phyloP scores from a whole-genome alignment of 2,888 invertebrate species.

The Tenthredo notha region DNA sequence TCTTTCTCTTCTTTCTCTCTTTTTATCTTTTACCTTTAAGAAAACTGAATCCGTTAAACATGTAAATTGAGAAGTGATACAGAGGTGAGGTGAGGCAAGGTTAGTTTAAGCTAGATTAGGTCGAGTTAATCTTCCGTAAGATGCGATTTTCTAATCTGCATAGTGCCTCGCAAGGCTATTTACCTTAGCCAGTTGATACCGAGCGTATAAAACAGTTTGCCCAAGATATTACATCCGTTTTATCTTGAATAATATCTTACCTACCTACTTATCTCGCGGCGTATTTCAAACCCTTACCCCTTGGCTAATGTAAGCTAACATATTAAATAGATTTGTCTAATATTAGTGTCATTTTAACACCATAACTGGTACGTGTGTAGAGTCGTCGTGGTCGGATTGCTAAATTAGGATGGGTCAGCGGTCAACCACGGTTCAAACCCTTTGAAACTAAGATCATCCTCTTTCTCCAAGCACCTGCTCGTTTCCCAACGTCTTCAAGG shows the following conservation, averaged over 20 bases:
- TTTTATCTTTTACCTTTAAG: neutral
- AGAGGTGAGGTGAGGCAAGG: slow-evolving; percentile 48
- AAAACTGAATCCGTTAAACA: neutral
- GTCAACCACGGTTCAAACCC: slow-evolving; percentile 1
- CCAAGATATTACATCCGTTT: slow-evolving; percentile 66
- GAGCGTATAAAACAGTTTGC: slow-evolving; percentile 67
- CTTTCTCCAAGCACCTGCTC: slow-evolving; percentile 21
- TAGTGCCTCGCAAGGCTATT: slow-evolving; percentile 71
- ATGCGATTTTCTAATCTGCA: slow-evolving; percentile 74
- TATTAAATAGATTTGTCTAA: neutral
- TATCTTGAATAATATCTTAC: slow-evolving; percentile 42
- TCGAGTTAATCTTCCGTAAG: slow-evolving; percentile 71
- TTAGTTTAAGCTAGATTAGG: slow-evolving; percentile 55
- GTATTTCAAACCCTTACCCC: neutral
- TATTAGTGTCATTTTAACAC: neutral
- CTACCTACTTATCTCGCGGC: neutral
- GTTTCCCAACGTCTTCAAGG: slow-evolving; percentile 30
- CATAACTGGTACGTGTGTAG: neutral
- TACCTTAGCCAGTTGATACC: slow-evolving; percentile 46
- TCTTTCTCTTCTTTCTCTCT: neutral
- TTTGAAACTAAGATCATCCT: neutral
- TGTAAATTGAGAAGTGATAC: slow-evolving; percentile 15
- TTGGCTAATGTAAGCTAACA: neutral
- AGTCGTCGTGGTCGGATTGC: neutral
- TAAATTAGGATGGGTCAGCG: slow-evolving; percentile 15